Base-by-base conservation (phyloP, 1,140 invertebrate species). In the Teleogryllus occipitalis region DNA sequence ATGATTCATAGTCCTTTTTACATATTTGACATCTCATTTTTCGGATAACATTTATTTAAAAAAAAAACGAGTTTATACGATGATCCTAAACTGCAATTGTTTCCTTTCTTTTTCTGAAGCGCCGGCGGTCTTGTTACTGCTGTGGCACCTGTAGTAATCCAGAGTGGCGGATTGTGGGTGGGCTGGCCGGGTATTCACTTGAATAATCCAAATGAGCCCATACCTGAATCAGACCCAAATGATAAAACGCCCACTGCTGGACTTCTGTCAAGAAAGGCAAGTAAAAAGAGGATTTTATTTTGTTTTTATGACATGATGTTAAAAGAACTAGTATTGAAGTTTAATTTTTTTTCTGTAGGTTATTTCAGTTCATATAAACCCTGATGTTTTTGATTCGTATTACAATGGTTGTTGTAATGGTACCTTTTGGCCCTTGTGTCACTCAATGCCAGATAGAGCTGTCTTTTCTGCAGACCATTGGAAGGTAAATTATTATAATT, bases 361-460 rank as follows among this genome's bases (percentile, higher is more conserved):
- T 54, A 91, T 96, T 0, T 91, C 93, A 3, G 95, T 97, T 6
- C 90, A 91, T 83, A 89, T 95, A 0, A 91, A 95, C 48, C 89
- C 91, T 6, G 88, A 88, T 76, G 86, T 93, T 79, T 96, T 96
- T 82, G 92, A 96, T 83, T 91, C 91, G 46, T 97, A 96, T 84
- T 97, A 97, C 87, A 96, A 97, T 87, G 95, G 95, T 0, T 96
- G 94, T 84, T 97, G 95, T 84, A 97, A 97, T 84, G 95, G 93
- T 7, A 96, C 94, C 0, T 95, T 97, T 83, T 97, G 95, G 95
- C 95, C 95, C 0, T 86, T 97, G 6, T 96, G 96, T 83, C 95
- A 97, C 84, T 96, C 94, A 2, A 96, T 96, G 95, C 94, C 95
- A 0, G 95, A 93, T 81, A 84, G 91, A 80, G 93, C 93, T 8